Conservation (phyloP, 1,140 invertebrate species). For the Drosophila setifemur region DNA sequence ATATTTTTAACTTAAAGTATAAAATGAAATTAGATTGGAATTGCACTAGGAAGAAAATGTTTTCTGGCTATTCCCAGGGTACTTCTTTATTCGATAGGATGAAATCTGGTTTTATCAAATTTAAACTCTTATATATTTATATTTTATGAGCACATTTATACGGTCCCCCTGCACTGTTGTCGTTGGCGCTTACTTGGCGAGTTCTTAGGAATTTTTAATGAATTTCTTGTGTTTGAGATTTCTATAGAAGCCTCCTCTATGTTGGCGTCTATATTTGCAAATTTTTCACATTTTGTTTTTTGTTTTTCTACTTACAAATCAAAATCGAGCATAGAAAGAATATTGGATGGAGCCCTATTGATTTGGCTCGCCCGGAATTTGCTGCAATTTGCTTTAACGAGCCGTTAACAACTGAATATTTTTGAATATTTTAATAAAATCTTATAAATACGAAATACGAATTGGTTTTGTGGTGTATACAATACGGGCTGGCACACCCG, state of each 20-base stretch:
- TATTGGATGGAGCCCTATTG: slow-evolving; percentile 12
- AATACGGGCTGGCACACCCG: background rate
- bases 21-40: too few relatives aligned
- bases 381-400: slow-evolving; percentile 66
- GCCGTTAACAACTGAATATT: slow-evolving; percentile 69
- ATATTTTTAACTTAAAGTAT: too few relatives aligned
- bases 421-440: slow-evolving; percentile 69
- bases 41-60: background rate
- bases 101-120: slow-evolving; percentile 10
- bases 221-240: slow-evolving; percentile 19
- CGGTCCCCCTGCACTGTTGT: slow-evolving; percentile 2
- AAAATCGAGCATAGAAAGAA: slow-evolving; percentile 34
- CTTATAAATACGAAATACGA: slow-evolving; percentile 65
- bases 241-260: background rate
- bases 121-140: slow-evolving; percentile 29
- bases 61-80: background rate
- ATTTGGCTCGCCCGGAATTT: background rate
- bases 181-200: slow-evolving; percentile 46
- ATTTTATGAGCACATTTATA: slow-evolving; percentile 25
- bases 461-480: slow-evolving; percentile 34
- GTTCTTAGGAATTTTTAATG: slow-evolving; percentile 57
- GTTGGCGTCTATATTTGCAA: background rate
- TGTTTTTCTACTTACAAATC: slow-evolving; percentile 36
- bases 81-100: background rate
- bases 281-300: background rate